Conservation (phyloP, 2,888 invertebrate genomes). For the Pseudoips prasinana region DNA sequence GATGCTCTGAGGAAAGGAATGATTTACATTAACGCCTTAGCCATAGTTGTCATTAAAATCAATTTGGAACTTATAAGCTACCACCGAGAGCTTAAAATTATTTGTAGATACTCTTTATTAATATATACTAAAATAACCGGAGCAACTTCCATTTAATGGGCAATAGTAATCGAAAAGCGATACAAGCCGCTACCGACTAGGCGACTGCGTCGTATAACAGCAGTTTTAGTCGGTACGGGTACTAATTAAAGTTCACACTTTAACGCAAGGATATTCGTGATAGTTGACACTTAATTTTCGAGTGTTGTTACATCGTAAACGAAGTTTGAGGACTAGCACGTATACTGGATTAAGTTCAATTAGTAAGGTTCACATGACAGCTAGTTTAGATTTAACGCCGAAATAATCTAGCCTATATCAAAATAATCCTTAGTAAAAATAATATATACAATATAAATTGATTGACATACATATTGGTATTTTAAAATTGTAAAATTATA, state of each 20-base stretch:
- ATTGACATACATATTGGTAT: too few species aligned
- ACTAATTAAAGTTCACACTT: conserved; percentile 36
- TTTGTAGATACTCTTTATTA: neutral
- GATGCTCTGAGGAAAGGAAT: too few species aligned
- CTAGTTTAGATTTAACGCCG: too few species aligned
- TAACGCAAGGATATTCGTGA: conserved; percentile 30
- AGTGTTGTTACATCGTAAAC: conserved; percentile 33
- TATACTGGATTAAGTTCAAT: too few species aligned
- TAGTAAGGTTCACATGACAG: too few species aligned
- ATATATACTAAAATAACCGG: conserved; percentile 11
- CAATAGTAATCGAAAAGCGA: conserved; percentile 36
- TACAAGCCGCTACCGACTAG: conserved; percentile 38
- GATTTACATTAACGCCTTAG: too few species aligned
- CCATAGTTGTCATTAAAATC: neutral
- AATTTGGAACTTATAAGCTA: conserved; percentile 2
- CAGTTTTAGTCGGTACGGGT: conserved; percentile 19
- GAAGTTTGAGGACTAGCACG: conserved; percentile 6
- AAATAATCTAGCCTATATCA: too few species aligned
- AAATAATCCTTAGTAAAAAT: too few species aligned
- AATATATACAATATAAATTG: too few species aligned
- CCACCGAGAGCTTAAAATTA: conserved; percentile 5
- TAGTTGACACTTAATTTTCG: conserved; percentile 36
- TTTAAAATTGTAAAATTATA: too few species aligned
- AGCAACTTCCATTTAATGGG: conserved; percentile 16
- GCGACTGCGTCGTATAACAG: conserved; percentile 23